Evolutionary conservation across 2,888 invertebrate genomes (phyloP), one percentile per base, ranked within the genome.

Genomic region (Oscheius sp.): DNA sequence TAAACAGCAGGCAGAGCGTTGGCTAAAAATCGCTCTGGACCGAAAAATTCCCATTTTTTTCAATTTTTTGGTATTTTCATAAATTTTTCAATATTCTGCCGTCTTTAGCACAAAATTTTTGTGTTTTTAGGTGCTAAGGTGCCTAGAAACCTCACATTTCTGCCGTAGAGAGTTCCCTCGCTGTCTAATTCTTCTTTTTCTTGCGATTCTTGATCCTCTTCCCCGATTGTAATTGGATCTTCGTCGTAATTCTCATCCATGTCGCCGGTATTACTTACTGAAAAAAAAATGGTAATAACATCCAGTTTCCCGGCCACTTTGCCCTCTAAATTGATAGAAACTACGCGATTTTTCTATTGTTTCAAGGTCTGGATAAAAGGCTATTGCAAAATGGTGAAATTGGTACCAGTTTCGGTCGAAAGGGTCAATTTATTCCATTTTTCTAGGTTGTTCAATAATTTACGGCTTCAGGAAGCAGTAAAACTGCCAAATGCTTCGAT

Each of bases 241-340:
- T n/a, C 58, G 35, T 58, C 58, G 35, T 58, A 58, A 27, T 27
- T 23, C n/a, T 58, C 58, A 7, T 58, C 58, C 27, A 29, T 35
- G 9, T n/a, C n/a, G 27, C 27, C n/a, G 13, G 58, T 29, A 58
- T 29, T 27, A 1, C 58, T n/a, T 23, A 58, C 58, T 58, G 58
- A 3, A 58, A 58, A 16, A 16, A 49, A 13, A 13, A 49, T 3
- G 5, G 5, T 2, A 21, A 49, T 49, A n/a, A n/a, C n/a, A n/a
- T n/a, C n/a, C n/a, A n/a, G n/a, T n/a, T n/a, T n/a, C n/a, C n/a
- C n/a, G n/a, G n/a, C n/a, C n/a, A n/a, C n/a, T n/a, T n/a, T n/a
- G n/a, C n/a, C n/a, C n/a, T n/a, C n/a, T n/a, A n/a, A n/a, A n/a
- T n/a, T n/a, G n/a, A n/a, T n/a, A n/a, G n/a, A n/a, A n/a, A n/a